These are phyloP conservation scores for Bilobella aurantiaca DNA, from an alignment of 1,140 invertebrate genomes.

Conservation along the genomic window DNA sequence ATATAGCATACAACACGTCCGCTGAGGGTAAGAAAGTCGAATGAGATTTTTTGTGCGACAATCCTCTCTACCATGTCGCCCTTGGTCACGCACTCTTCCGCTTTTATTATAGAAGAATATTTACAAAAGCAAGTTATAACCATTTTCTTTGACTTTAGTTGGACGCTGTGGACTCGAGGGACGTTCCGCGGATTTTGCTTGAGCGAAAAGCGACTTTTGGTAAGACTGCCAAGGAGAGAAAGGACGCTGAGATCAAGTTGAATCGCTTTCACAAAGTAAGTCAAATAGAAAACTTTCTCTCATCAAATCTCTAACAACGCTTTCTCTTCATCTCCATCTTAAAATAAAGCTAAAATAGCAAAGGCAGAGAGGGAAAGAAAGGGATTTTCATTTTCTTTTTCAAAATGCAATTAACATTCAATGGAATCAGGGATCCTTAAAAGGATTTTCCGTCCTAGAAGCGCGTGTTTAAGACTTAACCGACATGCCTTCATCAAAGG, in stretches of 20 bases:
- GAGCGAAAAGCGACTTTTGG: constrained; percentile 20
- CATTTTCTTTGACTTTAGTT: constrained; percentile 19
- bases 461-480: neutral
- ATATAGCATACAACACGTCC: too few species aligned
- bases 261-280: constrained; percentile 31
- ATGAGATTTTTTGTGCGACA: too few species aligned
- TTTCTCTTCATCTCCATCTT: neutral
- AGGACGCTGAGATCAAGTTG: constrained; percentile 24
- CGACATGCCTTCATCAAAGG: neutral
- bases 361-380: neutral
- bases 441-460: neutral
- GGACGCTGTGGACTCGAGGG: constrained; percentile 20
- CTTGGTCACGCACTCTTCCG: neutral
- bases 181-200: constrained; percentile 24
- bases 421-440: constrained; percentile 5
- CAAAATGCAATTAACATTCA: constrained; percentile 9
- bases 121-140: constrained; percentile 3
- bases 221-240: constrained; percentile 14
- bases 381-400: constrained; percentile 5
- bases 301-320: constrained; percentile 11
- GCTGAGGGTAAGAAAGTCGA: too few species aligned
- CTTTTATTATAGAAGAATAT: neutral
- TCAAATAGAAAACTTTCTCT: constrained; percentile 6
- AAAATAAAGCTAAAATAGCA: neutral
- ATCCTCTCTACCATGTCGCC: too few species aligned